Conservation (phyloP, 2,888 invertebrate genomes). For the Acanthosepion esculentum region DNA sequence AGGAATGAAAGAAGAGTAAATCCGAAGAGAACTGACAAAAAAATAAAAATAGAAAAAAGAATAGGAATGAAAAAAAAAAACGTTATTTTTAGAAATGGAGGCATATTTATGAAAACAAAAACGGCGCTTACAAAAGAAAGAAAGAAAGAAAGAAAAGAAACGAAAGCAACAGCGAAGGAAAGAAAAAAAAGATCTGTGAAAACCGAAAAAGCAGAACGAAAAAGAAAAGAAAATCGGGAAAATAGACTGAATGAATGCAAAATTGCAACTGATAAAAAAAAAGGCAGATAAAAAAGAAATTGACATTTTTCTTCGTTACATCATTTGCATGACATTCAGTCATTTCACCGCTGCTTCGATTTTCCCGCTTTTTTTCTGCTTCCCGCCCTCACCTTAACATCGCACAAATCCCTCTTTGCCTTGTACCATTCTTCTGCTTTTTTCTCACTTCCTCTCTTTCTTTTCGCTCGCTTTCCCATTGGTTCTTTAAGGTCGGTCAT, state of each 20-base stretch:
- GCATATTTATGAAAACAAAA: too few species aligned
- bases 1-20: too few species aligned
- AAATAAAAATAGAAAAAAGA: too few species aligned
- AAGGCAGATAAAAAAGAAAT: not conserved
- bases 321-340: not conserved
- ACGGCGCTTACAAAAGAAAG: not conserved
- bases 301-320: not conserved
- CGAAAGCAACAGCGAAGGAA: not conserved
- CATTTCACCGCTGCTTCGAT: not conserved
- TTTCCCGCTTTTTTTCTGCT: not conserved
- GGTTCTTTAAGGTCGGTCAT: constrained; percentile 9
- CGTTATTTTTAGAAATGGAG: too few species aligned
- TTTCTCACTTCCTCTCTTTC: not conserved
- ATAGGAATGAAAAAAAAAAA: too few species aligned
- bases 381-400: not conserved
- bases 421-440: not conserved
- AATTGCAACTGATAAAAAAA: not conserved
- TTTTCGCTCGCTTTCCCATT: not conserved
- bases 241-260: not conserved
- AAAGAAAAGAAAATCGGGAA: not conserved
- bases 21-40: too few species aligned
- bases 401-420: not conserved
- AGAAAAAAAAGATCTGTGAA: not conserved
- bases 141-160: not conserved
- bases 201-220: not conserved